Conservation (phyloP, 2,797 vertebrate genomes). For the Aldrovandia affinis region DNA sequence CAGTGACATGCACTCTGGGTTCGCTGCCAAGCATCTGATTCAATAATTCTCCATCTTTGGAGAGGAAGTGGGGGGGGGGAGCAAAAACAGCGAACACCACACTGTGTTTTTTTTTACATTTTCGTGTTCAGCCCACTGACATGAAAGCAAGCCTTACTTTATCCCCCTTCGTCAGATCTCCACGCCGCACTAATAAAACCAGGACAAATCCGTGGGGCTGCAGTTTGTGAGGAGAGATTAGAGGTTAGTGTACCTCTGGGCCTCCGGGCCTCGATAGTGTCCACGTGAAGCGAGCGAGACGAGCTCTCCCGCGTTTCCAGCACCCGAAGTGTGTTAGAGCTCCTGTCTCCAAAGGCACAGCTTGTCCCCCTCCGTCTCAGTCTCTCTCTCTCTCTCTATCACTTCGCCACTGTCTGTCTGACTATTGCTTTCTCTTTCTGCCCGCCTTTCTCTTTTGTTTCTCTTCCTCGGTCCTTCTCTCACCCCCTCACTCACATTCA, state of each 20-base stretch:
- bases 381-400: not conserved
- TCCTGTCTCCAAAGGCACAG: slow-evolving; percentile 12
- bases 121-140: slow-evolving; percentile 9
- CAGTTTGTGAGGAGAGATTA: slow-evolving; percentile 31
- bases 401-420: not conserved
- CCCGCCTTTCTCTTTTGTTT: slow-evolving; percentile 11
- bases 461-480: not conserved
- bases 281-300: slow-evolving; percentile 30
- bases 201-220: slow-evolving; percentile 28
- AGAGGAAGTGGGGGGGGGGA: not conserved
- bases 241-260: slow-evolving; percentile 36
- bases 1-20: slow-evolving; percentile 37
- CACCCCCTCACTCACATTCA: not conserved
- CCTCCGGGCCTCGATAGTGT: slow-evolving; percentile 31
- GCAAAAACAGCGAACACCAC: not conserved
- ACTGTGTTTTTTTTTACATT: slow-evolving; percentile 21
- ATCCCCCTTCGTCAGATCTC: slow-evolving; percentile 21
- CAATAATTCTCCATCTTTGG: slow-evolving; percentile 34
- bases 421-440: not conserved
- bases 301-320: slow-evolving; percentile 13
- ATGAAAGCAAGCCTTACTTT: slow-evolving; percentile 27
- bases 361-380: not conserved
- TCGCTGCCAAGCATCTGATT: slow-evolving; percentile 20
- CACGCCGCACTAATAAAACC: slow-evolving; percentile 18
- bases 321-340: slow-evolving; percentile 13